Evolutionary conservation across 2,113 vertebrate genomes (phyloP).

Genomic region (Bostrychus sinensis): DNA sequence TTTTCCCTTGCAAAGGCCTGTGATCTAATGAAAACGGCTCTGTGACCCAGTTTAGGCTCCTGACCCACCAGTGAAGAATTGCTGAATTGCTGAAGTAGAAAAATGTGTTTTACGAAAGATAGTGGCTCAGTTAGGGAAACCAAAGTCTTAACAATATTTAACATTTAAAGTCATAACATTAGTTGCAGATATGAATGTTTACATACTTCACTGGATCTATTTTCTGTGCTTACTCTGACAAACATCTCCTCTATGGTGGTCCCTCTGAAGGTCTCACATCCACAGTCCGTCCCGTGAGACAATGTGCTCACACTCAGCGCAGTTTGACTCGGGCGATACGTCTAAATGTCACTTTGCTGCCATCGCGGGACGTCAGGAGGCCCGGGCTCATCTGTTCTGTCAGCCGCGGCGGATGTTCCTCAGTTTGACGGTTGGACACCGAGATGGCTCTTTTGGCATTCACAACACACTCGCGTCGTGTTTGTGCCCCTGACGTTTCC

Average conservation of each 20-base stretch:
- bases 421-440: constrained; percentile 32
- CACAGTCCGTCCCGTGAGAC: neutral
- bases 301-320: constrained; percentile 17
- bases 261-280: constrained; percentile 18
- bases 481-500: constrained; percentile 52
- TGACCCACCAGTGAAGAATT: too few relatives aligned
- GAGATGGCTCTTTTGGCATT: constrained; percentile 47
- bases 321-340: constrained; percentile 31
- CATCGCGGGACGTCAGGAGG: constrained; percentile 36
- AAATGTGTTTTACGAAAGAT: too few relatives aligned
- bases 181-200: too few relatives aligned
- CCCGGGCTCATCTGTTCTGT: constrained; percentile 42
- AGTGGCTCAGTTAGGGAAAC: too few relatives aligned
- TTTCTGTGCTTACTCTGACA: neutral
- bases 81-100: too few relatives aligned
- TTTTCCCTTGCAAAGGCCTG: too few relatives aligned
- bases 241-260: neutral
- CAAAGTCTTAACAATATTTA: too few relatives aligned
- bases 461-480: constrained; percentile 46
- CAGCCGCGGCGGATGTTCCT: constrained; percentile 26
- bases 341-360: constrained; percentile 47
- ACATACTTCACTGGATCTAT: too few relatives aligned
- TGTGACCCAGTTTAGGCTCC: too few relatives aligned
- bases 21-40: too few relatives aligned
- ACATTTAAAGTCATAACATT: too few relatives aligned